Conservation (phyloP, 2,113 vertebrate genomes). For the Beaufortia kweichowensis region DNA sequence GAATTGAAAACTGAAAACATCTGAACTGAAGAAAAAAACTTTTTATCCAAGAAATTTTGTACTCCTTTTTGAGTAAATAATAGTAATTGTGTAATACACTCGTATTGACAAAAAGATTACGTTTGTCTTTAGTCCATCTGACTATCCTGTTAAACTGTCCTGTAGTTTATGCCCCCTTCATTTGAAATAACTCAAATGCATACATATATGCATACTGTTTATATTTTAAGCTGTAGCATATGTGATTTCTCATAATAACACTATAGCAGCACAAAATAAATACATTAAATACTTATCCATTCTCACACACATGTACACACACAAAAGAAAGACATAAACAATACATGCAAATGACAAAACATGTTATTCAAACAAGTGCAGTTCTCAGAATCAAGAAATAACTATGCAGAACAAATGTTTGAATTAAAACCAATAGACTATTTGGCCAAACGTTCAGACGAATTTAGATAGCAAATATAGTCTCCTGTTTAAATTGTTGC, state of each 20-base stretch:
- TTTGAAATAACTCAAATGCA: neutral
- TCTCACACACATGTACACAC: neutral
- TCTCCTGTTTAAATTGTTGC: neutral
- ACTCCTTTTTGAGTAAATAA: neutral
- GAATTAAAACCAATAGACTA: neutral
- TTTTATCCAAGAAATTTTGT: neutral
- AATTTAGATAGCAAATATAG: neutral
- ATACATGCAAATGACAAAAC: constrained; percentile 1
- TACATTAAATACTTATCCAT: neutral
- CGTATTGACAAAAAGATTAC: neutral
- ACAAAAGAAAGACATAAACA: constrained; percentile 8
- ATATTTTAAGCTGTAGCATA: neutral
- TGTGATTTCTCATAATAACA: neutral
- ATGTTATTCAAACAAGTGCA: neutral
- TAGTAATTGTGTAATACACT: neutral
- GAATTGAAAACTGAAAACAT: neutral
- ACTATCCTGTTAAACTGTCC: neutral
- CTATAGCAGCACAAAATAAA: neutral
- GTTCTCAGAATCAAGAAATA: neutral
- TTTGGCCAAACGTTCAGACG: neutral
- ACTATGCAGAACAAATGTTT: neutral
- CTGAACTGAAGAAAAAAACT: neutral
- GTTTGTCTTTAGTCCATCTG: constrained; percentile 45
- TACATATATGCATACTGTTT: too few species aligned
- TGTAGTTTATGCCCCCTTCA: neutral